phyloP scores from a whole-genome alignment of 2,888 invertebrate genomes.

The Anticlea derivata region DNA sequence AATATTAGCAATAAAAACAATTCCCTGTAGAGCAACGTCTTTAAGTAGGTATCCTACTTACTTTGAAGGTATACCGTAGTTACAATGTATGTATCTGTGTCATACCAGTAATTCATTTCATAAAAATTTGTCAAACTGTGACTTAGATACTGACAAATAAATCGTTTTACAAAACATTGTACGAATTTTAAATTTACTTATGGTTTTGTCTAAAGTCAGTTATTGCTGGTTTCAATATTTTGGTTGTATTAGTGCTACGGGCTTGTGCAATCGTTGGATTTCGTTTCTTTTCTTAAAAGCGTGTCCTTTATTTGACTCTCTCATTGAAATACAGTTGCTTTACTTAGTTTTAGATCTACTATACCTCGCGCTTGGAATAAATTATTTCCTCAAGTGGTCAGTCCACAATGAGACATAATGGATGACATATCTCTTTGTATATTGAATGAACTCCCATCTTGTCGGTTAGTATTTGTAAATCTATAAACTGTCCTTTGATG shows the following conservation, averaged over 20 bases:
- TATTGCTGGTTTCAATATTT: no score
- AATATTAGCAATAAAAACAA: slow-evolving; percentile 21
- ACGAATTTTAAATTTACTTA: no score
- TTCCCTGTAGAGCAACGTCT: slow-evolving; percentile 27
- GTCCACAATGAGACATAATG: slow-evolving; percentile 70
- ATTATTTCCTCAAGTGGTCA: slow-evolving; percentile 79
- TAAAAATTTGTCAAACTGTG: not conserved
- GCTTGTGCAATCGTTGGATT: no score
- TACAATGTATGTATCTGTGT: not conserved
- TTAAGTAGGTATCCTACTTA: slow-evolving; percentile 24
- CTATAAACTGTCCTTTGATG: slow-evolving; percentile 58
- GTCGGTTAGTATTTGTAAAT: slow-evolving; percentile 54
- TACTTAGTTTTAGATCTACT: slow-evolving; percentile 10
- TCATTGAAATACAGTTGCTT: not conserved
- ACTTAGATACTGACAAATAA: no score
- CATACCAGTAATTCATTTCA: slow-evolving; percentile 1
- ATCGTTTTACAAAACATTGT: no score
- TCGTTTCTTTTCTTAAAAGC: no score
- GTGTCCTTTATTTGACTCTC: not conserved
- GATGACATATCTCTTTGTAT: slow-evolving; percentile 71
- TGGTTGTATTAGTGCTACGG: no score
- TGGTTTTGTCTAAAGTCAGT: no score
- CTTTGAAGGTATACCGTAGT: slow-evolving; percentile 3
- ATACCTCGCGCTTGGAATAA: slow-evolving; percentile 62
- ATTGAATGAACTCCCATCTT: slow-evolving; percentile 59